phyloP scores from a whole-genome alignment of 2,888 invertebrate genomes.

The Tethea ocularis region DNA sequence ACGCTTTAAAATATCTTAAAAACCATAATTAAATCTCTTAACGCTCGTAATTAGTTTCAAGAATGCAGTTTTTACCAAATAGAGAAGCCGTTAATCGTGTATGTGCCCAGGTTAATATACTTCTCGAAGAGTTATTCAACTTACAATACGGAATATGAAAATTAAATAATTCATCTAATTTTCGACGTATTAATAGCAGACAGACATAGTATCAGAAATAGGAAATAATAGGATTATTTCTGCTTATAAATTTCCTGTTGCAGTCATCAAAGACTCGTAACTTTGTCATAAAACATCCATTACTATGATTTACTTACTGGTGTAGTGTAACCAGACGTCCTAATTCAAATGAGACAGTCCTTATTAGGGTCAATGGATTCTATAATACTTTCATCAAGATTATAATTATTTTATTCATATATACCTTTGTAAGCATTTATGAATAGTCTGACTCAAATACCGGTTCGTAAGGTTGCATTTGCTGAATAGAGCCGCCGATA shows the following conservation, averaged over 20 bases:
- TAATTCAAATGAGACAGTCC: background rate
- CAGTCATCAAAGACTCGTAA: background rate
- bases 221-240: background rate
- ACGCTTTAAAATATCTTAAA: background rate
- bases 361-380: no score
- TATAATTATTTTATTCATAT: no score
- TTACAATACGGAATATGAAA: background rate
- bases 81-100: background rate
- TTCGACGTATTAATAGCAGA: no score
- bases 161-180: no score
- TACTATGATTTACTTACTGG: background rate
- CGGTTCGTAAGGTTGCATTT: no score
- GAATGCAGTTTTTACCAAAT: background rate
- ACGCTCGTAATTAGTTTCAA: background rate
- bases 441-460: no score
- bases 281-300: background rate
- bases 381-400: no score
- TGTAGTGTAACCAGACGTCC: background rate
- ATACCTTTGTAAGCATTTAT: no score
- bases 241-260: background rate
- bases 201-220: no score
- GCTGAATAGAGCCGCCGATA: no score
- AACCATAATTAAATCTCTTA: background rate
- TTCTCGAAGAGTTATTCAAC: background rate
- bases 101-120: background rate